Evolutionary conservation across 2,888 invertebrate species (phyloP).

Genomic region (Charanyca ferruginea): DNA sequence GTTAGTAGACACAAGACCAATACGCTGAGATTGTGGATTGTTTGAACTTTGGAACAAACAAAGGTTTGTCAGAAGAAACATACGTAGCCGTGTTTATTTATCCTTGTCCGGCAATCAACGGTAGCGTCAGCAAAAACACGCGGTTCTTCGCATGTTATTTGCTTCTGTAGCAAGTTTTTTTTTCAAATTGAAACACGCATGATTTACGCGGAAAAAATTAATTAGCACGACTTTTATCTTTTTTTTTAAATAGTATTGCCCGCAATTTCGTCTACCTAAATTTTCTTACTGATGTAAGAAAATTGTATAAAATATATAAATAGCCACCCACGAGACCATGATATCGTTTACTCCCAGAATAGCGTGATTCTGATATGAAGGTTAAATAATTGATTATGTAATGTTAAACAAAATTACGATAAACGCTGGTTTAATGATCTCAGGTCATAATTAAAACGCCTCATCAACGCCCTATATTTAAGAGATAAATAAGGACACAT

Average conservation of each 20-base stretch:
- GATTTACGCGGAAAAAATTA: background rate
- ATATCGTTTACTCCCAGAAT: slow-evolving; percentile 20
- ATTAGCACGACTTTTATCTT: background rate
- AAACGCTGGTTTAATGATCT: slow-evolving; percentile 28
- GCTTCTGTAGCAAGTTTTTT: slow-evolving; percentile 14
- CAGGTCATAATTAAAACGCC: slow-evolving; percentile 21
- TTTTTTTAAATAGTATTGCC: too few species aligned
- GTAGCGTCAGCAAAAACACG: slow-evolving; percentile 44
- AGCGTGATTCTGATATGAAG: slow-evolving; percentile 35
- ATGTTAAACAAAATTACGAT: slow-evolving; percentile 6
- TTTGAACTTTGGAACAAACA: slow-evolving; percentile 56
- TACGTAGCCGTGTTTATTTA: slow-evolving; percentile 46
- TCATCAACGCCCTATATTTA: slow-evolving; percentile 21
- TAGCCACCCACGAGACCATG: slow-evolving; percentile 3
- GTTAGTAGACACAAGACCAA: background rate
- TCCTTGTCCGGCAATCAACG: slow-evolving; percentile 41
- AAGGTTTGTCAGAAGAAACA: slow-evolving; percentile 35
- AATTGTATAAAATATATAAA: background rate
- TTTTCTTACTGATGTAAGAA: background rate
- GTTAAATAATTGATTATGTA: slow-evolving; percentile 24
- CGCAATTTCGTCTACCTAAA: too few species aligned
- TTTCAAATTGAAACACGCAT: background rate
- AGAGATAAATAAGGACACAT: slow-evolving; percentile 10
- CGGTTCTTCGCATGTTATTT: slow-evolving; percentile 21
- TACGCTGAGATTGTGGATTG: slow-evolving; percentile 24